Percentiles rank a stretch among this genome's conserved stretches.
phyloP scores from a whole-genome alignment of 2,113 vertebrate genomes.

The human region GRCh38 chr19:38153001-38153500 shows the following conservation, averaged over 20 bases:
- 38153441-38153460: too few species aligned
- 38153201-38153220: rapidly evolving
- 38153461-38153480: too few species aligned
- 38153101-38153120: background rate
- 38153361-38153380: background rate
- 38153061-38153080: background rate
- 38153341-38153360: background rate
- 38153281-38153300: background rate
- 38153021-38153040: background rate
- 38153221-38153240: too few species aligned
- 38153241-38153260: too few species aligned
- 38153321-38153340: background rate
- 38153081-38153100: background rate
- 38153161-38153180: background rate
- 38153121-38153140: background rate
- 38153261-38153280: background rate
- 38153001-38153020: background rate
- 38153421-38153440: too few species aligned
- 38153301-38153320: background rate
- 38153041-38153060: background rate
- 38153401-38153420: too few species aligned
- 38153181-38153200: rapidly evolving
- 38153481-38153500: too few species aligned
- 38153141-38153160: background rate
- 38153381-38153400: too few species aligned